These are phyloP conservation scores for Scophthalmus maximus DNA, from an alignment of 2,113 vertebrate species.

Conservation along the genomic window DNA sequence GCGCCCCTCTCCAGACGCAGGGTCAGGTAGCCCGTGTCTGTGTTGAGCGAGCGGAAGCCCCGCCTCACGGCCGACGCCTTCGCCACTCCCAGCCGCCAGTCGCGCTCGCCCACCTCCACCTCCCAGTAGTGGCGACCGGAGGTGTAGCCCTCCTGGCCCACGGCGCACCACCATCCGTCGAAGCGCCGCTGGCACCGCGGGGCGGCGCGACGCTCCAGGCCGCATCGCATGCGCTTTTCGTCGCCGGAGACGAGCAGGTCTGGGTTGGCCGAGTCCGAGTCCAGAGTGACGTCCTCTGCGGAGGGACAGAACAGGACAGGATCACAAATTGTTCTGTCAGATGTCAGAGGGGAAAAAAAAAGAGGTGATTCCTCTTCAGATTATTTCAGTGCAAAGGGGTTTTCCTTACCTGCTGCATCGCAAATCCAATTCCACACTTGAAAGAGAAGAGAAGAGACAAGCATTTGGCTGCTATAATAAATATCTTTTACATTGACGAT, in stretches of 20 bases:
- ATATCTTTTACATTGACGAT: too few relatives aligned
- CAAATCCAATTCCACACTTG: slow-evolving; percentile 85
- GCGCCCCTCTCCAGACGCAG: slow-evolving; percentile 81
- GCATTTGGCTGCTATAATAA: background rate
- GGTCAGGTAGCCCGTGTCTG: slow-evolving; percentile 78
- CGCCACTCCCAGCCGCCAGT: slow-evolving; percentile 92
- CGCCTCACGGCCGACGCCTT: slow-evolving; percentile 84
- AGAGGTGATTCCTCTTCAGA: too few relatives aligned
- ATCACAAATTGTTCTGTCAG: background rate
- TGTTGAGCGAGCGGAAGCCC: slow-evolving; percentile 80
- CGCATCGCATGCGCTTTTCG: slow-evolving; percentile 86
- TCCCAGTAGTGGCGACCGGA: slow-evolving; percentile 87
- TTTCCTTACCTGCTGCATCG: slow-evolving; percentile 78
- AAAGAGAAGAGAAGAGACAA: slow-evolving; percentile 16
- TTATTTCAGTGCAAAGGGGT: background rate
- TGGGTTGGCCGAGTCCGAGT: slow-evolving; percentile 78
- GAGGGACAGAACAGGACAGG: background rate
- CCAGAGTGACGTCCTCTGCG: slow-evolving; percentile 86
- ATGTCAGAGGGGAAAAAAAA: too few relatives aligned
- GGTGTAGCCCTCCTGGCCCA: slow-evolving; percentile 70
- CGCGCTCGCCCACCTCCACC: slow-evolving; percentile 85
- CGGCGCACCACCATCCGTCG: slow-evolving; percentile 80
- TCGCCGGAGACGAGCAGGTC: slow-evolving; percentile 85
- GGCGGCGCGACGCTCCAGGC: slow-evolving; percentile 75
- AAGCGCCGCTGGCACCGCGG: slow-evolving; percentile 65